Evolutionary conservation across 2,113 vertebrate species (phyloP).

Genomic region (Phylloscopus trochilus): DNA sequence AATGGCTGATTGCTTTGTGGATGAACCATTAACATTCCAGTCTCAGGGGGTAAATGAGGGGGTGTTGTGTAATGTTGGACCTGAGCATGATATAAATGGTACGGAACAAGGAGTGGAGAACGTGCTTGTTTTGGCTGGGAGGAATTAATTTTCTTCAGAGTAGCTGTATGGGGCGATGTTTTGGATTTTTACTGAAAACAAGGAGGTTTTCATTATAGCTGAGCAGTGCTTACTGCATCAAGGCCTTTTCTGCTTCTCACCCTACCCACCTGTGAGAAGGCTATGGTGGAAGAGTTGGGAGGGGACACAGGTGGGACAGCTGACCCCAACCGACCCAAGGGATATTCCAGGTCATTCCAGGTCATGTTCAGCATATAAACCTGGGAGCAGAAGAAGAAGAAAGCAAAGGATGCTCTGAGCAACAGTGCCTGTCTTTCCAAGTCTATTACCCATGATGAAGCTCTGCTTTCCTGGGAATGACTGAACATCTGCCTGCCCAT

Average conservation of each 20-base stretch:
- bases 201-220: neutral
- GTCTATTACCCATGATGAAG: neutral
- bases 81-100: neutral
- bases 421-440: neutral
- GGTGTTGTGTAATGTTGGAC: neutral
- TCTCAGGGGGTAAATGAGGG: neutral
- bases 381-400: neutral
- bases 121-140: fast-evolving
- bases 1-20: neutral
- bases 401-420: neutral
- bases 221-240: neutral
- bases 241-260: neutral
- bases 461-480: neutral
- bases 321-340: neutral
- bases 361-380: neutral
- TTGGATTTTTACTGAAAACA: neutral
- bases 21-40: neutral
- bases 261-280: neutral
- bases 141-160: neutral
- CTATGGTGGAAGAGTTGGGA: neutral
- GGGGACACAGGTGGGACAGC: fast-evolving
- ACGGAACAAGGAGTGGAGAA: neutral
- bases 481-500: neutral
- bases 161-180: fast-evolving
- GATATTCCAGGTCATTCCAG: too few species aligned